phyloP scores from a whole-genome alignment of 2,113 vertebrate genomes.

The Brienomyrus brachyistius region DNA sequence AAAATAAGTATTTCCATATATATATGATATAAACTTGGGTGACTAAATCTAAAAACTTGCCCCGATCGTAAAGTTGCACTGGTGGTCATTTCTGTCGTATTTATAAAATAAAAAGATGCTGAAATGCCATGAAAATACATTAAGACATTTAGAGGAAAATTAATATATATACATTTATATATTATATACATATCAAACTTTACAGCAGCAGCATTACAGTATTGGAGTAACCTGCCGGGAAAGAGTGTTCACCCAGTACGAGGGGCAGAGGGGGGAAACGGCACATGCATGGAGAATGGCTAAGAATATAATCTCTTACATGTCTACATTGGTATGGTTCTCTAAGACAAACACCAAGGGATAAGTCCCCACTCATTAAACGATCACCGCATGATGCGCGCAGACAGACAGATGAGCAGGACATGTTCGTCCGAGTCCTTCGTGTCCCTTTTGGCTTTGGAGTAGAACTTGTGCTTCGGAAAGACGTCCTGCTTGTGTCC shows the following conservation, averaged over 20 bases:
- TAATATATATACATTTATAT: not conserved
- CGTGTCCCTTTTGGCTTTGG: not conserved
- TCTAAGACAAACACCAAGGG: not conserved
- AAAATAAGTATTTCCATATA: not conserved
- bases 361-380: not conserved
- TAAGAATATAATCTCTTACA: not conserved
- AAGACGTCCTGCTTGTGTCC: not conserved
- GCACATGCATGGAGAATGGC: not conserved
- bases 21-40: not conserved
- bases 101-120: not conserved
- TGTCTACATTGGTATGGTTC: not conserved
- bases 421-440: not conserved
- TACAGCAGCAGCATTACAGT: conserved; percentile 7
- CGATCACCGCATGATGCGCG: not conserved
- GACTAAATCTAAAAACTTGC: not conserved
- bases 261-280: not conserved
- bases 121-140: not conserved
- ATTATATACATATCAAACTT: not conserved
- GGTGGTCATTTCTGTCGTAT: not conserved
- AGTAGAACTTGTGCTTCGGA: not conserved
- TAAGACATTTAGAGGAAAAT: not conserved
- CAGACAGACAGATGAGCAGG: not conserved
- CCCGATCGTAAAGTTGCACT: not conserved
- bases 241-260: not conserved
- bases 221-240: not conserved